phyloP scores from a whole-genome alignment of 1,140 invertebrate species.

The Polypedilum vanderplanki region DNA sequence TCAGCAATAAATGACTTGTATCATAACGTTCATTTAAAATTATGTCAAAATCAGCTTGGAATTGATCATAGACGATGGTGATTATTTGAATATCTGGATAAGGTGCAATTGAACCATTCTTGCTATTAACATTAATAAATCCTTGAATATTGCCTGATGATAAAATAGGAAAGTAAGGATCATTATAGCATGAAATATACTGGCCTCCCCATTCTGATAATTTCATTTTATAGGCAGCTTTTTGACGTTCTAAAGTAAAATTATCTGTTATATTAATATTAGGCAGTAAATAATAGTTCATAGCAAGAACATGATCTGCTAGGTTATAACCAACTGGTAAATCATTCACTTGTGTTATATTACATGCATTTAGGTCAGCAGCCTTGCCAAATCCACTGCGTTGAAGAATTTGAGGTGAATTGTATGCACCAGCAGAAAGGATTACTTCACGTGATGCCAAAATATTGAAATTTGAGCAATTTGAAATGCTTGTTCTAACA shows the following conservation, averaged over 20 bases:
- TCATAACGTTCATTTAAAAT: slow-evolving; percentile 32
- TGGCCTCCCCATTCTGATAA: too few relatives aligned
- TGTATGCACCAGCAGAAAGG: slow-evolving; percentile 36
- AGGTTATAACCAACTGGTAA: slow-evolving; percentile 56
- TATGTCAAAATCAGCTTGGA: not conserved
- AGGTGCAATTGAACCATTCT: slow-evolving; percentile 38
- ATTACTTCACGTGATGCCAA: not conserved
- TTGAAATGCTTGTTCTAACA: not conserved
- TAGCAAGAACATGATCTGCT: slow-evolving; percentile 42
- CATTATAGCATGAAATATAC: too few relatives aligned
- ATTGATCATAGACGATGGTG: slow-evolving; percentile 35
- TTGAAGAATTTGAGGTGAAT: slow-evolving; percentile 59
- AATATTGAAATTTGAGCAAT: not conserved
- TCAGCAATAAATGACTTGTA: slow-evolving; percentile 38
- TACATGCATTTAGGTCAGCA: not conserved
- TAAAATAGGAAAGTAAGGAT: too few relatives aligned
- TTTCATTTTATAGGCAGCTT: too few relatives aligned
- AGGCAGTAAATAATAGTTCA: not conserved
- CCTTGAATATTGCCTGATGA: too few relatives aligned
- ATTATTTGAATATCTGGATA: slow-evolving; percentile 44
- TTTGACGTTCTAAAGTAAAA: too few relatives aligned
- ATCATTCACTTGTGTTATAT: slow-evolving; percentile 43
- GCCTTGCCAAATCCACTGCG: slow-evolving; percentile 60
- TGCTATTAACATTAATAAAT: too few relatives aligned
- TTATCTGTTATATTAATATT: too few relatives aligned